Evolutionary conservation across 1,140 invertebrate species (phyloP).

Genomic region (Dendrolimus punctatus): DNA sequence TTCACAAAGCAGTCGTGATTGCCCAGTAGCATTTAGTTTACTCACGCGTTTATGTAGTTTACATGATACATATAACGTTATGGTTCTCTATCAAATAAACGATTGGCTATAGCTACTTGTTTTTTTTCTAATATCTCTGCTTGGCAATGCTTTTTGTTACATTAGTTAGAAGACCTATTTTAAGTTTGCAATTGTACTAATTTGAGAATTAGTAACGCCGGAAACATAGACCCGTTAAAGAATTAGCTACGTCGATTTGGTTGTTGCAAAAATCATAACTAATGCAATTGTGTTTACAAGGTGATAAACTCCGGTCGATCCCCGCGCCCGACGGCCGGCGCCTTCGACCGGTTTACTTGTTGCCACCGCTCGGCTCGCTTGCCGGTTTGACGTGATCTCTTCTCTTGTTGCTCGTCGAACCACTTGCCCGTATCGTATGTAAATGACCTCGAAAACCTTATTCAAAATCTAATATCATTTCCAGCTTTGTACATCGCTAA

Average conservation of each 20-base stretch:
- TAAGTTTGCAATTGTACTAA: background rate
- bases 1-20: background rate
- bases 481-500: too few species aligned
- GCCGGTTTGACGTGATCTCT: conserved; percentile 65
- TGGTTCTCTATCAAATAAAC: too few species aligned
- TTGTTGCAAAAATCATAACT: conserved; percentile 42
- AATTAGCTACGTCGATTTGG: background rate
- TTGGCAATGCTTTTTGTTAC: too few species aligned
- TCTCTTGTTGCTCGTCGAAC: conserved; percentile 49
- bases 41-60: background rate
- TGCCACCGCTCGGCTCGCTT: conserved; percentile 52
- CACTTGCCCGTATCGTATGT: conserved; percentile 54
- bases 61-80: too few species aligned
- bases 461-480: conserved; percentile 24
- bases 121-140: too few species aligned
- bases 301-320: conserved; percentile 56
- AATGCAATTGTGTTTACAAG: conserved; percentile 66
- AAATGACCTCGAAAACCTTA: conserved; percentile 55
- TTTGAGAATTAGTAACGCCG: background rate
- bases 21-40: background rate
- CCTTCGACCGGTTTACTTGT: conserved; percentile 61
- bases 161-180: background rate
- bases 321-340: conserved; percentile 49
- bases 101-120: too few species aligned
- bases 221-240: background rate